Evolutionary conservation across 2,797 vertebrate genomes (phyloP), one percentile per base, ranked within the genome.

Genomic region (Todus mexicanus): DNA sequence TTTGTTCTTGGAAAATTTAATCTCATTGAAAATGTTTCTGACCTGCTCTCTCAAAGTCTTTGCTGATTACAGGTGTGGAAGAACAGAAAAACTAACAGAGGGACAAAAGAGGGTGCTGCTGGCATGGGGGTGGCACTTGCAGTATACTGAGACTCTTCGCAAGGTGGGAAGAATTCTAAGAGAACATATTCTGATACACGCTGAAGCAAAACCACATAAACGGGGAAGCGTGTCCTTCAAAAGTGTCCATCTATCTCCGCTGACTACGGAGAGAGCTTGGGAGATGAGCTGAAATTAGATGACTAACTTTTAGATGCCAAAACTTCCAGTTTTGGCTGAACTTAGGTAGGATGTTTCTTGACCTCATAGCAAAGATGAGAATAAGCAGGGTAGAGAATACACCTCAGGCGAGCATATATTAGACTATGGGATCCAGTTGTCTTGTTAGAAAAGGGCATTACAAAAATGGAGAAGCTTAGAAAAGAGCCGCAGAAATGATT

Each of bases 401-500:
- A 70, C 87, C 33, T 26, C 63, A 81, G 48, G 37, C 1, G 42
- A 91, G 48, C 59, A 27, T 84, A 84, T 76, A 77, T 29, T 91
- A 73, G 79, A 53, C 59, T 76, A 42, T 70, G 64, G 73, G 40
- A 91, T 84, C 63, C 47, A 45, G 51, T 84, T 92, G 79, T 92
- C 83, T 56, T 17, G 15, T 82, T 90, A 53, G 66, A 88, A 92
- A 92, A 48, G 12, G 33, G 22, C 66, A 27, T 84, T 75, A 50
- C 42, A 70, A 60, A 91, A 95, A 66, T 88, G 59, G 63, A 94
- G 65, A 35, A 84, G 88, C 80, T 93, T 74, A 86, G 63, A 66
- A 91, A 90, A 88, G 86, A 93, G 43, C 16, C 33, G 75, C 18
- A 38, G 70, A 86, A 92, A 84, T 78, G 27, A 93, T 93, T 91